Conservation (phyloP, 1,140 invertebrate genomes). For the Maconellicoccus hirsutus region DNA sequence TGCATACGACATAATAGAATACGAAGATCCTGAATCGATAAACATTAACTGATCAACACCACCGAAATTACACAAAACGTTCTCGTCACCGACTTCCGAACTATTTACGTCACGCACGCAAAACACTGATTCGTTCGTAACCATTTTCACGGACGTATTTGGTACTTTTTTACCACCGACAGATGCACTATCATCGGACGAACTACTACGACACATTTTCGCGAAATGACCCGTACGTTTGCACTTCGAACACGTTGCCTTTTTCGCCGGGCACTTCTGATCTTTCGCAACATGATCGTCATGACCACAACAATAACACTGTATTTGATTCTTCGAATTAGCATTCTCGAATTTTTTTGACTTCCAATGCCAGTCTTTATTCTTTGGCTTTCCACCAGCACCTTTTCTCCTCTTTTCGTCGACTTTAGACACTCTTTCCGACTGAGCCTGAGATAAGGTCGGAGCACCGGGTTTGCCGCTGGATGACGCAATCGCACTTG, state of each 20-base stretch:
- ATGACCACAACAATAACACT: not conserved
- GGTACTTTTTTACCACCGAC: no score
- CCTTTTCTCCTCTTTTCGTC: not conserved
- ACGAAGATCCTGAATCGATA: not conserved
- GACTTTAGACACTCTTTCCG: not conserved
- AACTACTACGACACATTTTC: not conserved
- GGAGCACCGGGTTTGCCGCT: not conserved
- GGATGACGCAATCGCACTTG: not conserved
- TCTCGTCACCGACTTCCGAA: not conserved
- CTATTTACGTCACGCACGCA: not conserved
- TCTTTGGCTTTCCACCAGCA: not conserved
- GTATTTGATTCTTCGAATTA: not conserved
- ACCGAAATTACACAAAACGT: not conserved
- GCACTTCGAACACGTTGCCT: not conserved
- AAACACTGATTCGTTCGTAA: not conserved
- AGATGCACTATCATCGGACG: not conserved
- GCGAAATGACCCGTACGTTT: not conserved
- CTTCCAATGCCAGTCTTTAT: not conserved
- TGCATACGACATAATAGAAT: not conserved
- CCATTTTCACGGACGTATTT: not conserved
- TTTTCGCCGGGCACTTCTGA: not conserved
- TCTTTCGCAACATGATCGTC: not conserved
- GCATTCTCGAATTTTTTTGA: not conserved
- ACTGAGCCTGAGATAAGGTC: not conserved
- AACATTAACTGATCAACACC: not conserved